phyloP scores from a whole-genome alignment of 2,888 invertebrate species.

The Carcina quercana region DNA sequence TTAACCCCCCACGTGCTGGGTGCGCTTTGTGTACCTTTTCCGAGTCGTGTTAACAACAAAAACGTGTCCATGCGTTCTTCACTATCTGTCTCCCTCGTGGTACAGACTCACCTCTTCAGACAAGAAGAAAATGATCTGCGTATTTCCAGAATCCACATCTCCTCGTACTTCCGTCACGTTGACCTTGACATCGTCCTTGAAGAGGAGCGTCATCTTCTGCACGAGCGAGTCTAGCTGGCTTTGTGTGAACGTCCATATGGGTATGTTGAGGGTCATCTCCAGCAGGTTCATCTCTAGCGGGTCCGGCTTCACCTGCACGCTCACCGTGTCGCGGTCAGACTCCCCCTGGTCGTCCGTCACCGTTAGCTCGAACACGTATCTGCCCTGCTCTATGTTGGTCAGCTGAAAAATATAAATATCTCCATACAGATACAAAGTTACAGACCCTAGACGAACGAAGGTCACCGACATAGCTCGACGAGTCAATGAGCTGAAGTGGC shows the following conservation, averaged over 20 bases:
- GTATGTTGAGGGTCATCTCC: slow-evolving; percentile 86
- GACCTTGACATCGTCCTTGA: slow-evolving; percentile 82
- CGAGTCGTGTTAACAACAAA: too few species aligned
- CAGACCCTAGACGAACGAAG: too few species aligned
- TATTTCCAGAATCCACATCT: slow-evolving; percentile 76
- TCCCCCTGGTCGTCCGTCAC: slow-evolving; percentile 94
- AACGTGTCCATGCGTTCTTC: too few species aligned
- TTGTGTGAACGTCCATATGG: slow-evolving; percentile 71
- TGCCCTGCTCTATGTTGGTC: slow-evolving; percentile 89
- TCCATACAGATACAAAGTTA: too few species aligned
- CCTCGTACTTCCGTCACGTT: slow-evolving; percentile 73
- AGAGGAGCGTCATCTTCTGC: slow-evolving; percentile 85
- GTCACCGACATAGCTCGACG: too few species aligned
- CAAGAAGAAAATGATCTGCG: slow-evolving; percentile 81
- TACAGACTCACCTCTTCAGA: slow-evolving; percentile 72
- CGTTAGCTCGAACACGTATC: slow-evolving; percentile 91
- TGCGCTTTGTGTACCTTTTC: too few species aligned
- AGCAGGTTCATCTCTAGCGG: slow-evolving; percentile 83
- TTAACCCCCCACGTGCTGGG: too few species aligned
- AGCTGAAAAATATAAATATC: slow-evolving; percentile 73
- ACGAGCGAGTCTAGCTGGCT: slow-evolving; percentile 83
- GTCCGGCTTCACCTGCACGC: slow-evolving; percentile 86
- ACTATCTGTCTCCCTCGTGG: too few species aligned
- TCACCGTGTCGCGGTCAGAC: slow-evolving; percentile 86
- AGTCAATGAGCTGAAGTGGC: too few species aligned